Base-by-base conservation (phyloP, 2,888 invertebrate species). In the Pogonocherus hispidulus region DNA sequence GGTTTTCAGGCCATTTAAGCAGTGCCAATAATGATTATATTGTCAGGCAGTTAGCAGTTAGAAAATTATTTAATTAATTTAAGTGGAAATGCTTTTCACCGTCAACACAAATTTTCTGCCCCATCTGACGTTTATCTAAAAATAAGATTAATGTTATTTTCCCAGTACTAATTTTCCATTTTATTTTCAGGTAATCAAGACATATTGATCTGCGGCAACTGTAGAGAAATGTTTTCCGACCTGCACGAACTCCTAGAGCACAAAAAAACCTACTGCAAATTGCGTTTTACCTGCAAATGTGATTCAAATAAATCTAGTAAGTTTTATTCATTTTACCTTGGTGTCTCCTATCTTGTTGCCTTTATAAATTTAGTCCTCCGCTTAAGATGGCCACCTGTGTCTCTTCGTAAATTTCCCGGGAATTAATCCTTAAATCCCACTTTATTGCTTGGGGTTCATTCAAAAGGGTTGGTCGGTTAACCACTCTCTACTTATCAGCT, bases 151-250 rank as follows among this genome's bases (percentile, higher is more conserved):
- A 22, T 9, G 47, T 6, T 47, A 9, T n/a, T 37, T 9, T 2
- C 18, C 19, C 23, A 11, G 11, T 59, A 69, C 69, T 66, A 63
- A 59, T 71, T 65, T 66, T 63, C 52, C 9, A 19, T 63, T 59
- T 68, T 9, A 32, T 46, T 88, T 84, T 68, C 86, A 91, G 91
- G 90, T 82, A 90, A 90, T 83, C 90, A 91, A 65, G 93, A 93
- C 83, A 91, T 93, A 73, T 86, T 93, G 77, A 92, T 93, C 76
- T 93, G 93, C 83, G 93, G 93, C 56, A 91, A 91, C 82, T 93
- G 93, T 84, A 88, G 92, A 73, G 91, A 92, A 83, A 89, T 91
- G 86, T 93, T 92, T 84, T 89, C 90, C 63, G 91, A 91, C 79
- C 87, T 93, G 14, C 90, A 91, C 76, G 91, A 91, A 77, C 87